Base-by-base conservation (phyloP, 2,888 invertebrate species). In the Ophraella communa region DNA sequence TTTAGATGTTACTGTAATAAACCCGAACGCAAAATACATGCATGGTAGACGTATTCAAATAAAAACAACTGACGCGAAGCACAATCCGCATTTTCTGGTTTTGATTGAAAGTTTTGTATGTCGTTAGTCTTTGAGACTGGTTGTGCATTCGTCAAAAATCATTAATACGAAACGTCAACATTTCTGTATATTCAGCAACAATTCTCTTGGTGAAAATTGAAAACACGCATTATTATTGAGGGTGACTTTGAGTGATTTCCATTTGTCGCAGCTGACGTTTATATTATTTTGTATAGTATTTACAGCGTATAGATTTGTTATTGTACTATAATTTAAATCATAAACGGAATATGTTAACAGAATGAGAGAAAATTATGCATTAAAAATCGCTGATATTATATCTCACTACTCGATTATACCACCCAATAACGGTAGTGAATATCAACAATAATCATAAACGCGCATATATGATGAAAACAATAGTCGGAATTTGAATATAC, bases 191-290 rank as follows among this genome's bases (percentile, higher is more conserved):
- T 60, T 60, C 52, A 53, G 21, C 60, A n/a, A n/a, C n/a, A 42
- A 35, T 45, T 51, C 44, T 27, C 60, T 30, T 42, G 23, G 20
- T 39, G n/a, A 10, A 27, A 60, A 60, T 60, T 53, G 60, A 60
- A 60, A 59, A 60, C 21, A 60, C 60, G 60, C 52, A 44, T 45
- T n/a, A 30, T 52, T 60, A 52, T 49, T 52, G 60, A 60, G 52
- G 20, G 44, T 52, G 52, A 60, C 60, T 44, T 60, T 60, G 60
- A 60, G 60, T 33, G 53, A 60, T 60, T 60, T 51, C 27, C 49
- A 51, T 51, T 51, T 51, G 49, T 51, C 17, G 49, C 49, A 51
- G 49, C 27, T 51, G 49, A 51, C 49, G 27, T 20, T 5, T 24
- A 27, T 27, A 14, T 51, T 45, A n/a, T n/a, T n/a, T n/a, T n/a